phyloP scores from a whole-genome alignment of 2,888 invertebrate species.

The Nezara viridula region DNA sequence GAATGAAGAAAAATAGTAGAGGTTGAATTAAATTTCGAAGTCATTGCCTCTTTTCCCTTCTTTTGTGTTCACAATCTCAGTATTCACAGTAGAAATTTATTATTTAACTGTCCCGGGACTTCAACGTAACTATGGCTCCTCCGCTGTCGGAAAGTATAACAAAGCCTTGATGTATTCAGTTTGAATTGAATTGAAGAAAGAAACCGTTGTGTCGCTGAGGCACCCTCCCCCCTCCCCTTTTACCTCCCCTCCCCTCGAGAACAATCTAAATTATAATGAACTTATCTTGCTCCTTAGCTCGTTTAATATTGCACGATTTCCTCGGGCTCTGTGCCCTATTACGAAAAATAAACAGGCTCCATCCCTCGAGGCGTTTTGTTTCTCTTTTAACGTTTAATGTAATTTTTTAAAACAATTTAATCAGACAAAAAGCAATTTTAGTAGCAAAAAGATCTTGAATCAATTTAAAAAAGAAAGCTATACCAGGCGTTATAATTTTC shows the following conservation, averaged over 20 bases:
- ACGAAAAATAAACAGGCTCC: neutral
- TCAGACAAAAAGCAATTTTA: neutral
- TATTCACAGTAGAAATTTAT: neutral
- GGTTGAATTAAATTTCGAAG: neutral
- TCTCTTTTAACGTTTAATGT: neutral
- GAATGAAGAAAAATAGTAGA: neutral
- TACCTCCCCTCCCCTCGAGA: neutral
- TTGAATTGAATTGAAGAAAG: neutral
- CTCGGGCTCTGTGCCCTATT: neutral
- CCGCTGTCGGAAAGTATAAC: neutral
- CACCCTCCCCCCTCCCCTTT: neutral
- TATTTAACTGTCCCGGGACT: neutral
- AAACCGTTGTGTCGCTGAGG: neutral
- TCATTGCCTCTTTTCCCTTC: neutral
- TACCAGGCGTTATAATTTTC: too few relatives aligned
- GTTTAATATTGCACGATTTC: constrained; percentile 15
- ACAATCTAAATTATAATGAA: constrained; percentile 39
- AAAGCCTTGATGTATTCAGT: neutral
- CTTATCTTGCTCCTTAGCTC: constrained; percentile 23
- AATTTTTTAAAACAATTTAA: neutral
- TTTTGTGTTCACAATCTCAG: neutral
- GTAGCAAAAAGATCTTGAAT: too few relatives aligned
- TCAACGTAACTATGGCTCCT: neutral
- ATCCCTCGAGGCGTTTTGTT: neutral
- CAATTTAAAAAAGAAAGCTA: too few relatives aligned